phyloP scores from a whole-genome alignment of 2,797 vertebrate species.

The Sphenodon punctatus region DNA sequence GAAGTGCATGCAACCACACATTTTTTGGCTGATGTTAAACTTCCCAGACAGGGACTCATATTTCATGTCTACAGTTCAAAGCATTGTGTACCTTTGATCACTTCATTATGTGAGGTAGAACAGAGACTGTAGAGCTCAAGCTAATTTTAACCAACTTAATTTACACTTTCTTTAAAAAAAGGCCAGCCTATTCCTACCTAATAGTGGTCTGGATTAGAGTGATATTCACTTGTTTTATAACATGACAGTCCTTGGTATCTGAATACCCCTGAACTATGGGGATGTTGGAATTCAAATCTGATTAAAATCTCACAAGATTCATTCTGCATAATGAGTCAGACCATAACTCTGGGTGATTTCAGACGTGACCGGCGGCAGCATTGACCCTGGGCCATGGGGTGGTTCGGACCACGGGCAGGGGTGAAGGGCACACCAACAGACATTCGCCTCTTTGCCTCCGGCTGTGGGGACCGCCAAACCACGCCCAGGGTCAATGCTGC shows the following conservation, averaged over 20 bases:
- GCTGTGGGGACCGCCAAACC: too few species aligned
- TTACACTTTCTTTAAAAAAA: neutral
- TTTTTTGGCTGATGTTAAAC: conserved; percentile 27
- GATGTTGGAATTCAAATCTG: neutral
- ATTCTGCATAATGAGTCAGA: neutral
- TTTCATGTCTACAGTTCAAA: conserved; percentile 47
- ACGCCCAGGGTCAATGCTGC: too few species aligned
- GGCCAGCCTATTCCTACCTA: neutral
- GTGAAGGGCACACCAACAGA: too few species aligned
- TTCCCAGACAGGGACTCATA: conserved; percentile 39
- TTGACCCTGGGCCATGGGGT: too few species aligned
- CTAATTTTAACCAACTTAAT: neutral
- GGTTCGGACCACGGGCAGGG: too few species aligned
- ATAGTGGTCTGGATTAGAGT: neutral
- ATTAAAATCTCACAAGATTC: neutral
- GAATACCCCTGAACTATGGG: neutral
- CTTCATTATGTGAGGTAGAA: neutral
- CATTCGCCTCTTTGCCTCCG: too few species aligned
- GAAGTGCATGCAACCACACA: conserved; percentile 25
- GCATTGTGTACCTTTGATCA: conserved; percentile 32
- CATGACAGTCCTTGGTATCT: neutral
- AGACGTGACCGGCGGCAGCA: too few species aligned
- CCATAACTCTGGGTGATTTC: neutral
- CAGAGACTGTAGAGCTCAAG: conserved; percentile 21
- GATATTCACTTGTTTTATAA: neutral